phyloP scores from a whole-genome alignment of 1,140 invertebrate genomes.

The Oedothorax gibbosus region DNA sequence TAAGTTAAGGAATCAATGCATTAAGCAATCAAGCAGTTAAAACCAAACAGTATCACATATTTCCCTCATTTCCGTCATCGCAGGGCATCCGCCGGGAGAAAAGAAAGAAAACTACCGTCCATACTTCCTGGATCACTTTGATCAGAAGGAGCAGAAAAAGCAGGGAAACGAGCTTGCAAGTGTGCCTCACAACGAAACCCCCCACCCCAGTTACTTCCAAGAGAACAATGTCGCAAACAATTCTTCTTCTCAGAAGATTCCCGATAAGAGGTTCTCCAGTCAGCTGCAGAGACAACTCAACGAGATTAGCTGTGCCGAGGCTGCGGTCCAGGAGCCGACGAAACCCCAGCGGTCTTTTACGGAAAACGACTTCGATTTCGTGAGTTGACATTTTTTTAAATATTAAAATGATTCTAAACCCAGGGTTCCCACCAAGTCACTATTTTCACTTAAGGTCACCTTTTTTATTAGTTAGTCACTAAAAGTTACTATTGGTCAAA shows the following conservation, averaged over 20 bases:
- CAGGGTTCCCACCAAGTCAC: too few species aligned
- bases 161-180: constrained; percentile 53
- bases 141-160: constrained; percentile 61
- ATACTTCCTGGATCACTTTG: constrained; percentile 63
- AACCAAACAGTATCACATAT: too few species aligned
- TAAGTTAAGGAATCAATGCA: too few species aligned
- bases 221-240: constrained; percentile 38
- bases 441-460: too few species aligned
- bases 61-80: too few species aligned
- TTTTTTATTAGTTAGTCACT: too few species aligned
- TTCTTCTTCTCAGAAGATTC: constrained; percentile 20
- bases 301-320: constrained; percentile 56
- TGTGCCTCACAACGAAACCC: constrained; percentile 50
- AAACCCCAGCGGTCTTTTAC: constrained; percentile 61
- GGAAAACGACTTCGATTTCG: constrained; percentile 61
- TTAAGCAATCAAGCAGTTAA: too few species aligned
- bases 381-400: constrained; percentile 15
- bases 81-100: constrained; percentile 40
- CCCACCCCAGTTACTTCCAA: constrained; percentile 56
- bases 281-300: constrained; percentile 59
- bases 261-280: constrained; percentile 52
- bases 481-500: too few species aligned
- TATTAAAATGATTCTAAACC: too few species aligned
- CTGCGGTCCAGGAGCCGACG: constrained; percentile 48
- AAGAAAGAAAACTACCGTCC: constrained; percentile 64